Evolutionary conservation across 1,140 invertebrate species (phyloP).

Genomic region (Metopolophium dirhodum): DNA sequence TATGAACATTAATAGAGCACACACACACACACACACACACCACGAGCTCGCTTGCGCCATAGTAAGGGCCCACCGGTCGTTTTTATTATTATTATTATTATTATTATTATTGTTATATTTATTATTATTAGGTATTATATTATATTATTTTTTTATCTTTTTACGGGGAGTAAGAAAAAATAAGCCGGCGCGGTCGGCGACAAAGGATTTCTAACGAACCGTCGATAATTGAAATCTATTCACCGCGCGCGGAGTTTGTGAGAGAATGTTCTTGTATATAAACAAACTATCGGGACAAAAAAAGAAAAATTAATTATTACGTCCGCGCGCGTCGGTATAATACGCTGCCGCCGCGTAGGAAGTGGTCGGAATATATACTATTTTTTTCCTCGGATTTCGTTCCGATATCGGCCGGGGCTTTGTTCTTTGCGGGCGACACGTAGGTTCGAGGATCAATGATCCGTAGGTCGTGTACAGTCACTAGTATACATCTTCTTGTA

Average conservation of each 20-base stretch:
- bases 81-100: not conserved
- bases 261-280: slow-evolving; percentile 52
- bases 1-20: slow-evolving; percentile 40
- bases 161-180: slow-evolving; percentile 18
- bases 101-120: slow-evolving; percentile 28
- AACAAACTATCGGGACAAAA: slow-evolving; percentile 47
- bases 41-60: not conserved
- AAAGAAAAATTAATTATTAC: slow-evolving; percentile 55
- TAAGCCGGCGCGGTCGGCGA: slow-evolving; percentile 51
- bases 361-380: slow-evolving; percentile 25
- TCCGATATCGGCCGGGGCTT: slow-evolving; percentile 22
- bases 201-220: slow-evolving; percentile 57
- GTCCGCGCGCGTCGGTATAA: slow-evolving; percentile 26
- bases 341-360: not conserved
- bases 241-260: slow-evolving; percentile 48
- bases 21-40: slow-evolving; percentile 11
- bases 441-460: slow-evolving; percentile 47
- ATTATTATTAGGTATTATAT: slow-evolving; percentile 11
- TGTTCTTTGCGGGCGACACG: slow-evolving; percentile 53
- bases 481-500: not conserved
- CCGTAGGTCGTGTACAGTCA: slow-evolving; percentile 36
- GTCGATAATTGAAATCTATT: slow-evolving; percentile 57
- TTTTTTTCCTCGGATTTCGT: slow-evolving; percentile 13
- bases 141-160: slow-evolving; percentile 27
- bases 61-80: not conserved